These are phyloP conservation scores for Empis stercorea DNA, from an alignment of 2,888 invertebrate genomes.

Conservation along the genomic window DNA sequence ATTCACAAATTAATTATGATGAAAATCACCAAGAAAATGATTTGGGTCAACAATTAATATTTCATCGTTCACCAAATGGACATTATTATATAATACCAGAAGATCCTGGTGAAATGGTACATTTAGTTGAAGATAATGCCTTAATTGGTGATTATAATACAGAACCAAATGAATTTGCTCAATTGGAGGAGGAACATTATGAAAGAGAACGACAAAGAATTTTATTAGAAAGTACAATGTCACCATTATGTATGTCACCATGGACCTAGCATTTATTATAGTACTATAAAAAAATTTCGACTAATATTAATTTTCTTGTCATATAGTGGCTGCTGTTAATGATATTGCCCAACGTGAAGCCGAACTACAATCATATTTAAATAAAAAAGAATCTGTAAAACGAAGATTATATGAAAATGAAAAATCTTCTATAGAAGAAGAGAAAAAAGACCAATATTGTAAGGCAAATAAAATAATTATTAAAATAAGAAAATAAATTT, in stretches of 20 bases:
- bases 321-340: conserved; percentile 20
- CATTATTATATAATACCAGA: too few species aligned
- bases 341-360: conserved; percentile 19
- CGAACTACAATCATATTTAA: conserved; percentile 16
- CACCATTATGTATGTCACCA: conserved; percentile 19
- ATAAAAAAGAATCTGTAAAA: conserved; percentile 9
- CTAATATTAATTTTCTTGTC: neutral
- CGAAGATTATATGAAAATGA: too few species aligned
- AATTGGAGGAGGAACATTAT: neutral
- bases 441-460: conserved; percentile 2
- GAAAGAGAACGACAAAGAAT: conserved; percentile 16
- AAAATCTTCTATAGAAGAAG: neutral
- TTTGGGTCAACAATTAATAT: too few species aligned
- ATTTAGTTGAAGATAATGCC: too few species aligned
- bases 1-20: too few species aligned
- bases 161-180: too few species aligned
- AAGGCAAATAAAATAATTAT: conserved; percentile 14
- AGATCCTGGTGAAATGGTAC: too few species aligned
- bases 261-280: too few species aligned
- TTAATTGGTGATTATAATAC: too few species aligned
- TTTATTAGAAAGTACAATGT: conserved; percentile 19
- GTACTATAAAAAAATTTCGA: too few species aligned
- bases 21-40: too few species aligned
- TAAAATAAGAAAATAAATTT: neutral
- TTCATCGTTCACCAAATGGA: too few species aligned